Percentiles rank a stretch among this genome's conserved stretches.
Evolutionary conservation across 2,797 vertebrate species (phyloP).

Genomic region (Falco naumanni): DNA sequence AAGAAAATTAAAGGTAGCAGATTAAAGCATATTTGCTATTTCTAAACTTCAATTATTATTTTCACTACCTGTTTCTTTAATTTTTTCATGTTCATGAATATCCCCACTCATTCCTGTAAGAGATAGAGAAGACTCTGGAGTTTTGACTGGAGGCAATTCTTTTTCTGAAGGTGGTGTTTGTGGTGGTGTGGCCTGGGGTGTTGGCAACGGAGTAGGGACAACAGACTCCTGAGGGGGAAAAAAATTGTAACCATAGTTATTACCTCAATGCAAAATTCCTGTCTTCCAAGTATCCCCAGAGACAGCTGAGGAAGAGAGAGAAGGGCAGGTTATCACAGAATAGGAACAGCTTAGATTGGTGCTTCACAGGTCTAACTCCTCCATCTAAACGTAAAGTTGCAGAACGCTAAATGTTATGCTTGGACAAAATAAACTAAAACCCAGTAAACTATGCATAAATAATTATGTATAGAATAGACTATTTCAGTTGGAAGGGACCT

Average conservation of each 20-base stretch:
- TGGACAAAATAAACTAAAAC: not conserved
- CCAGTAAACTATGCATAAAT: not conserved
- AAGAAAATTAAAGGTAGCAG: slow-evolving; percentile 50
- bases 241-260: not conserved
- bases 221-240: slow-evolving; percentile 67
- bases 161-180: slow-evolving; percentile 59
- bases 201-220: slow-evolving; percentile 81
- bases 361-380: not conserved
- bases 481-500: not conserved
- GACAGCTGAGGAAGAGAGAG: not conserved
- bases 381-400: not conserved
- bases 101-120: slow-evolving; percentile 47
- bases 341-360: not conserved
- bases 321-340: not conserved
- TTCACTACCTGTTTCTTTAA: slow-evolving; percentile 68
- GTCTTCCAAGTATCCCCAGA: not conserved
- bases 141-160: slow-evolving; percentile 72
- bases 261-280: not conserved
- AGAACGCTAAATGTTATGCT: not conserved
- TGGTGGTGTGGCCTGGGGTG: slow-evolving; percentile 82
- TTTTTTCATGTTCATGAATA: slow-evolving; percentile 30
- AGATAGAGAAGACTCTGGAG: slow-evolving; percentile 84
- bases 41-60: slow-evolving; percentile 26
- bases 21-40: slow-evolving; percentile 54
- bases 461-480: not conserved